phyloP scores from a whole-genome alignment of 2,797 vertebrate genomes.

The Arrhamphus sclerolepis region DNA sequence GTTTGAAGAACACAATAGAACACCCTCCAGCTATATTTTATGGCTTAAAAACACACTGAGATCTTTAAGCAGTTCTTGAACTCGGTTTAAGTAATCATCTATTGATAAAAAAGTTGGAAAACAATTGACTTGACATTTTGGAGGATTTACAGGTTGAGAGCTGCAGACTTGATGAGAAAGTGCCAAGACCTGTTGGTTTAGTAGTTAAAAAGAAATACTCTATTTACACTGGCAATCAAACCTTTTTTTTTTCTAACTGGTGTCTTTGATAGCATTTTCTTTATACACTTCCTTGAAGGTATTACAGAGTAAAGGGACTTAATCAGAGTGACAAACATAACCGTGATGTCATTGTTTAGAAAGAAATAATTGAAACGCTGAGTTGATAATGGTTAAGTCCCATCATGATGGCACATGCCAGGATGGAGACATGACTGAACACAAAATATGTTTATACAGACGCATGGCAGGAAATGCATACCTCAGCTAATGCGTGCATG shows the following conservation, averaged over 20 bases:
- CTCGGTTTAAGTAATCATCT: background rate
- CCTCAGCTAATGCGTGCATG: background rate
- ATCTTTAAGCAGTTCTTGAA: background rate
- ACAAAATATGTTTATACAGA: conserved; percentile 30
- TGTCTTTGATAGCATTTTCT: background rate
- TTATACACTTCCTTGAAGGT: background rate
- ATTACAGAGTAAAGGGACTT: background rate
- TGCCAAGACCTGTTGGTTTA: conserved; percentile 2
- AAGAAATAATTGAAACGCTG: no score
- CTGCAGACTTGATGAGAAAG: conserved; percentile 9
- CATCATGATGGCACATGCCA: background rate
- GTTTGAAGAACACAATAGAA: background rate
- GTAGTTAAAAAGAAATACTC: conserved; percentile 4
- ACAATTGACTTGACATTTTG: background rate
- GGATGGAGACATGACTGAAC: conserved; percentile 28
- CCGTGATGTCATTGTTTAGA: background rate
- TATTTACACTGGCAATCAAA: background rate
- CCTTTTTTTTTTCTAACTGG: background rate
- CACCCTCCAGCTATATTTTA: conserved; percentile 5
- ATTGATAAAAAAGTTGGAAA: background rate
- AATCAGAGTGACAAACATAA: background rate
- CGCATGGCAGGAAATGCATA: conserved; percentile 20
- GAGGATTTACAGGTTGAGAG: background rate
- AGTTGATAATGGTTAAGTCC: background rate
- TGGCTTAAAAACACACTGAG: background rate